Percentiles rank a stretch among this genome's conserved stretches.
phyloP scores from a whole-genome alignment of 2,797 vertebrate species.

The Mus spretus region DNA sequence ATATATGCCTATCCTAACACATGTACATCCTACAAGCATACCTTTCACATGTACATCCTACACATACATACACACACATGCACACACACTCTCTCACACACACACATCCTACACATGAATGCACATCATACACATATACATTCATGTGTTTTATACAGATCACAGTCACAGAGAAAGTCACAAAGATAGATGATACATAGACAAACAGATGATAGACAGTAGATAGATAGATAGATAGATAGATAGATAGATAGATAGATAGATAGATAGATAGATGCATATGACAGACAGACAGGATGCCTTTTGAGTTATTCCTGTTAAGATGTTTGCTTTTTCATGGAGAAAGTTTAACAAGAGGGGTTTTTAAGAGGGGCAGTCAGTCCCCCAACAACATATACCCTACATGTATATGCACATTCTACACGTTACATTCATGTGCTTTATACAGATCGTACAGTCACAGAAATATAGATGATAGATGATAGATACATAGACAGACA shows the following conservation, averaged over 20 bases:
- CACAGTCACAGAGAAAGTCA: too few species aligned
- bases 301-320: neutral
- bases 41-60: neutral
- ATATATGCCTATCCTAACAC: neutral
- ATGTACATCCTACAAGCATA: neutral
- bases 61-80: too few species aligned
- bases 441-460: too few species aligned
- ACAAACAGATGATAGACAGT: neutral
- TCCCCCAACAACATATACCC: too few species aligned
- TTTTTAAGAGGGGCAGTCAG: neutral
- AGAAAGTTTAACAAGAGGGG: neutral
- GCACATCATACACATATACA: neutral
- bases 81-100: neutral
- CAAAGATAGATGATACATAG: neutral
- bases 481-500: neutral
- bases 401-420: too few species aligned
- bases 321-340: neutral
- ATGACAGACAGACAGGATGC: neutral
- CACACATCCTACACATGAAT: neutral
- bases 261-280: neutral
- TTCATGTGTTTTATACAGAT: neutral
- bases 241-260: neutral
- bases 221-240: neutral
- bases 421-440: too few species aligned
- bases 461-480: neutral